These are phyloP conservation scores for Tretioscincus oriximinensis DNA, from an alignment of 2,113 vertebrate genomes.

Conservation along the genomic window DNA sequence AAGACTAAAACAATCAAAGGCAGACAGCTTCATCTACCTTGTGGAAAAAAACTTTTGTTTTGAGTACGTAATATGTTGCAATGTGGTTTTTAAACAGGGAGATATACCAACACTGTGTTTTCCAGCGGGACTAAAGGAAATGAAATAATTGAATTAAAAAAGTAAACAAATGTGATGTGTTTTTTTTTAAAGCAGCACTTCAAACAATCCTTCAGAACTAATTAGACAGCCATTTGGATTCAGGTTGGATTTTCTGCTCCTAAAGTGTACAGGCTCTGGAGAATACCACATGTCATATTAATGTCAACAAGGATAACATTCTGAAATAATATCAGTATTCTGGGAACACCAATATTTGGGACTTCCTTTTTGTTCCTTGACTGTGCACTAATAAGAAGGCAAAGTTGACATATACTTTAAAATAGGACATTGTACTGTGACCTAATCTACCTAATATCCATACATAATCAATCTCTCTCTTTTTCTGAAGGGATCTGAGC, in stretches of 20 bases:
- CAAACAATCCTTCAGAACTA: slow-evolving; percentile 37
- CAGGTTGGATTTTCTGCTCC: slow-evolving; percentile 22
- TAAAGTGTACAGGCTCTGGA: slow-evolving; percentile 19
- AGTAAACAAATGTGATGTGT: slow-evolving; percentile 23
- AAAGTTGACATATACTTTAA: neutral
- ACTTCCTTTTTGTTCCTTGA: too few relatives aligned
- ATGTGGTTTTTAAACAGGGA: neutral
- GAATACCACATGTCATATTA: slow-evolving; percentile 37
- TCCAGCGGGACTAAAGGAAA: neutral
- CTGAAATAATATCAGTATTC: slow-evolving; percentile 13
- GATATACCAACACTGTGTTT: slow-evolving; percentile 5
- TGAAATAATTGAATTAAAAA: neutral
- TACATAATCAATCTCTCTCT: too few relatives aligned
- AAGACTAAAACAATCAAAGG: too few relatives aligned
- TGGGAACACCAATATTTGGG: neutral
- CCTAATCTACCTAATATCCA: neutral
- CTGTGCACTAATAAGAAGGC: neutral
- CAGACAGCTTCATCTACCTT: too few relatives aligned
- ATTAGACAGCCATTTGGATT: slow-evolving; percentile 42
- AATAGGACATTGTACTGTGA: neutral
- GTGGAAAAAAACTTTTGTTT: neutral
- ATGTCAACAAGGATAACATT: neutral
- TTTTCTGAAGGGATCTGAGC: too few relatives aligned
- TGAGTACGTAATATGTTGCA: neutral
- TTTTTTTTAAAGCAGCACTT: slow-evolving; percentile 15